Percentiles rank a stretch among this genome's conserved stretches.
These are phyloP conservation scores for Aulostomus chinensis DNA, from an alignment of 2,797 vertebrate species.

Conservation along the genomic window DNA sequence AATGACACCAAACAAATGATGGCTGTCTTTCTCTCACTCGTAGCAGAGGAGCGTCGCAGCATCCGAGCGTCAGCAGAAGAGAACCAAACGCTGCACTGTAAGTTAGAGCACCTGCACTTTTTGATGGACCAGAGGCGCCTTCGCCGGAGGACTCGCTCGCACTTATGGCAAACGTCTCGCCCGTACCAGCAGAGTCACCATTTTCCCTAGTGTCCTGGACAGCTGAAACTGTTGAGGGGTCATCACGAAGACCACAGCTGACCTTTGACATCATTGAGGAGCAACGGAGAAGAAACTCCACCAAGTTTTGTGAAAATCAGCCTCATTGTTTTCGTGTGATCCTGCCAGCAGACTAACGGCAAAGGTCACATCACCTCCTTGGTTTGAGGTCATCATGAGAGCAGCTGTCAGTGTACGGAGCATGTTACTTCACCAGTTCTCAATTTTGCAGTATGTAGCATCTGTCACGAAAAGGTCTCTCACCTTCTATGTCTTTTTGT, in stretches of 20 bases:
- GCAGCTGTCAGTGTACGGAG: conserved; percentile 10
- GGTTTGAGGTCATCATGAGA: too few relatives aligned
- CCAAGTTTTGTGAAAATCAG: too few relatives aligned
- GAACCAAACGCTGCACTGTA: conserved; percentile 88
- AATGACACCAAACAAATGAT: too few relatives aligned
- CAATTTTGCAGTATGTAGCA: conserved; percentile 31
- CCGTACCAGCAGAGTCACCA: conserved; percentile 40
- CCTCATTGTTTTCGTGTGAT: too few relatives aligned
- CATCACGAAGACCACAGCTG: conserved; percentile 80
- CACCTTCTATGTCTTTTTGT: conserved; percentile 3
- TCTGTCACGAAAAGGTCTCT: too few relatives aligned
- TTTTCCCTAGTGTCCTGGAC: conserved; percentile 21
- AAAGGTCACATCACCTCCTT: too few relatives aligned
- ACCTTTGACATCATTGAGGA: conserved; percentile 47
- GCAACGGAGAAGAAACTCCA: too few relatives aligned
- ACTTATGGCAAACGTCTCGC: conserved; percentile 66
- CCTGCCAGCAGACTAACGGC: too few relatives aligned
- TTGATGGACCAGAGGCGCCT: conserved; percentile 89
- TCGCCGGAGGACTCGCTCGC: conserved; percentile 81
- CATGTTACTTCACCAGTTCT: conserved; percentile 12
- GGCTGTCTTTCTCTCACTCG: background rate
- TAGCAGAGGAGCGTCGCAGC: conserved; percentile 69
- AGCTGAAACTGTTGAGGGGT: conserved; percentile 80
- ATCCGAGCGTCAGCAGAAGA: conserved; percentile 83
- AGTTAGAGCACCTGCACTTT: conserved; percentile 90